Base-by-base conservation (phyloP, 37 sponge, comb jelly and placozoan species). In the Tethya wilhelma region DNA sequence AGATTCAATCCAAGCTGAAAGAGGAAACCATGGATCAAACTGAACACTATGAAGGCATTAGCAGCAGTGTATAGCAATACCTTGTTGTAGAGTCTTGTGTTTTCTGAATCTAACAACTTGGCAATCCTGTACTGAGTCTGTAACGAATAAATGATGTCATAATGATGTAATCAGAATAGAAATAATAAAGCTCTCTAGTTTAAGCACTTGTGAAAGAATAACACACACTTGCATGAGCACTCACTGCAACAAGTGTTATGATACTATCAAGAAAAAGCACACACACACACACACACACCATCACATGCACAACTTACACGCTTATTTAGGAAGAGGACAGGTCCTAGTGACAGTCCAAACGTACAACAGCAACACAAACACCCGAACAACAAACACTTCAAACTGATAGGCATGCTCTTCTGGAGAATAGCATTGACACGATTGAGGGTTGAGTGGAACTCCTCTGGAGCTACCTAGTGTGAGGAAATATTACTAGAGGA, bases 281-380 rank as follows among this genome's bases (percentile, higher is more conserved):
- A 32, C 33, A 20, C n/a, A 23, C 44, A 19, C 2, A 43, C 25
- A 38, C n/a, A 7, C 9, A 69, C 22, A 29, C 70, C 20, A 28
- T 38, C 44, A 12, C 17, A 33, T 43, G 44, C 11, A 42, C 23
- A 67, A 37, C 88, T 74, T 28, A 95, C 96, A 14, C 87, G 74
- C 55, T 89, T 95, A 74, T 58, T 91, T 65, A 95, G 84, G 29
- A 69, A 82, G 44, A 95, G 26, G 0, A 81, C 87, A 14, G 96
- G 90, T 0, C 91, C 90, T 39, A 95, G 73, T 2, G 96, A 95
- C 33, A 91, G 81, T 3, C 96, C 96, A 5, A 88, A 56, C 0
- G 96, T 92, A 59, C 96, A 95, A 59, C 93, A 95, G 78, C 96
- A 95, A 56, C 96, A 95, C 46, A 95, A 39, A 75, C 90, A 91